Percentiles rank a stretch among this genome's conserved stretches.
phyloP scores from a whole-genome alignment of 2,113 vertebrate genomes.

The Cynoglossus semilaevis region DNA sequence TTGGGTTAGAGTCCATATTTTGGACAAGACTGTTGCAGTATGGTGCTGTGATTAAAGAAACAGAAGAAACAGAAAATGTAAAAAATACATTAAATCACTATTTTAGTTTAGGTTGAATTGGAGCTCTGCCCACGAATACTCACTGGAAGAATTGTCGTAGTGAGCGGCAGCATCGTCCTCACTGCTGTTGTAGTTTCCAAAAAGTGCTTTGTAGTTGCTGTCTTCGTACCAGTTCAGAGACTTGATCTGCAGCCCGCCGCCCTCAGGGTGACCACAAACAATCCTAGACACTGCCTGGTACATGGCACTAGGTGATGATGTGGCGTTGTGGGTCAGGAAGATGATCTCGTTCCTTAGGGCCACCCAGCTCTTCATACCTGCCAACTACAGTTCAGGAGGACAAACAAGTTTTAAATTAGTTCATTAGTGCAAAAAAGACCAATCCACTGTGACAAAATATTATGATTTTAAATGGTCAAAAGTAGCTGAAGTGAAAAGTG shows the following conservation, averaged over 20 bases:
- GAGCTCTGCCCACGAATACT: slow-evolving; percentile 7
- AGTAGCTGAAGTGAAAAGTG: no score
- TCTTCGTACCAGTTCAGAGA: slow-evolving; percentile 99
- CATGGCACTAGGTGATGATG: slow-evolving; percentile 83
- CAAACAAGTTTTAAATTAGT: no score
- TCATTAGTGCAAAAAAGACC: no score
- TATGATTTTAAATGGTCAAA: no score
- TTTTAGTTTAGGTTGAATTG: no score
- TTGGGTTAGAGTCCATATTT: slow-evolving; percentile 90
- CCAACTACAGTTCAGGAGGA: slow-evolving; percentile 71
- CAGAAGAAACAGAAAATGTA: not conserved
- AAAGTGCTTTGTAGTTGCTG: slow-evolving; percentile 96
- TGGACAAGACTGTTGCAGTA: slow-evolving; percentile 93
- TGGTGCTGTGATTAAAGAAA: slow-evolving; percentile 76
- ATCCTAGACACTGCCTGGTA: slow-evolving; percentile 94
- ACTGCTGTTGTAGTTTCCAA: slow-evolving; percentile 81
- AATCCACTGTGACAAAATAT: no score
- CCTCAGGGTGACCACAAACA: slow-evolving; percentile 91
- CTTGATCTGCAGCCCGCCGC: slow-evolving; percentile 95
- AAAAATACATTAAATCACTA: not conserved
- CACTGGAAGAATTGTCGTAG: slow-evolving; percentile 80
- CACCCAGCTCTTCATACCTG: slow-evolving; percentile 88
- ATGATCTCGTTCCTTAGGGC: slow-evolving; percentile 91
- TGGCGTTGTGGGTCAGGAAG: slow-evolving; percentile 83
- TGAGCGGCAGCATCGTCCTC: slow-evolving; percentile 79